Conservation (phyloP, 2,113 vertebrate genomes). For the Orientallactaga bullata region DNA sequence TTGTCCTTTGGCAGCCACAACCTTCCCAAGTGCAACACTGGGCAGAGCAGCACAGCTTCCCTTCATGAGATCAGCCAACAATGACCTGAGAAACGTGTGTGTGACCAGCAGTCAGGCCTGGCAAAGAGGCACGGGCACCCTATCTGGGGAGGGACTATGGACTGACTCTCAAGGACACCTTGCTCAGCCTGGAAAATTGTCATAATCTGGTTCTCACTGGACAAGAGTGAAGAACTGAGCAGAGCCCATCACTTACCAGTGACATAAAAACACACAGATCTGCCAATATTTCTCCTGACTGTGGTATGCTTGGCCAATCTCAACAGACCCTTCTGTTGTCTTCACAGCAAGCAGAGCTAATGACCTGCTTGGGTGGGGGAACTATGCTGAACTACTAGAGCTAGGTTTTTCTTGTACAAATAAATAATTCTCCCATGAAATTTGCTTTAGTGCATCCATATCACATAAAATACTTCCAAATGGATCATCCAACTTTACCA, state of each 20-base stretch:
- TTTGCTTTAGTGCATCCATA: neutral
- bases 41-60: too few species aligned
- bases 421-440: neutral
- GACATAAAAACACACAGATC: fast-evolving
- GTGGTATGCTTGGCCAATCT: too few species aligned
- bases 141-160: too few species aligned
- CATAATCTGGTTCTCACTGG: neutral
- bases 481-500: neutral
- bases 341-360: neutral
- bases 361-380: neutral
- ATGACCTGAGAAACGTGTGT: neutral
- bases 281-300: fast-evolving
- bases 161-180: fast-evolving
- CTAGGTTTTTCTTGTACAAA: neutral
- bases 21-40: too few species aligned
- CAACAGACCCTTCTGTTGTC: neutral
- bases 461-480: neutral
- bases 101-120: neutral
- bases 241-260: neutral
- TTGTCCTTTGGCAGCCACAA: neutral
- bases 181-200: fast-evolving
- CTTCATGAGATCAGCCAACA: neutral
- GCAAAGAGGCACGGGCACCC: neutral
- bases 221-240: neutral
- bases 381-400: neutral